A percentile compares a stretch with the other conserved stretches of the same genome.
Evolutionary conservation across 2,797 vertebrate genomes (phyloP).

Genomic region (Clamator glandarius): DNA sequence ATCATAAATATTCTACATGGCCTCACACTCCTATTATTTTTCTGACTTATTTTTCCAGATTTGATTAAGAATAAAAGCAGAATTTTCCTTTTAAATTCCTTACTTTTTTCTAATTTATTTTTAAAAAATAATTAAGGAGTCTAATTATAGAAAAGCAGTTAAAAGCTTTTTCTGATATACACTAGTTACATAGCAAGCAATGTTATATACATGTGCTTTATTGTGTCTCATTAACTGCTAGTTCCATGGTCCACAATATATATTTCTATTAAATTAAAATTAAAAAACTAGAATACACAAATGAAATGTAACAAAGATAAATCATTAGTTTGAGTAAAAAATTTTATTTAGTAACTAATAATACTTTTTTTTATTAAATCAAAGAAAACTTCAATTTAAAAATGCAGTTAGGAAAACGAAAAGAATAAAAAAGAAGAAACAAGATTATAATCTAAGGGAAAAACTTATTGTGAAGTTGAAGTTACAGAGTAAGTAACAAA

Average conservation of each 20-base stretch:
- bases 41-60: not conserved
- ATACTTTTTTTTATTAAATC: not conserved
- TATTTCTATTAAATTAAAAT: not conserved
- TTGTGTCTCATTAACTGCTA: not conserved
- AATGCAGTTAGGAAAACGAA: fast-evolving
- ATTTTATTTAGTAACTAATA: not conserved
- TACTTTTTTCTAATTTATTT: not conserved
- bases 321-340: not conserved
- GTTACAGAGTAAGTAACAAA: not conserved
- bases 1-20: not conserved
- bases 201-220: not conserved
- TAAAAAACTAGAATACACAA: not conserved
- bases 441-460: not conserved
- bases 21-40: not conserved
- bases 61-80: not conserved
- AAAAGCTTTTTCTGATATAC: not conserved
- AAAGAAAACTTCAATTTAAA: not conserved
- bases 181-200: not conserved
- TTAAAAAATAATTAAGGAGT: not conserved
- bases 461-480: not conserved
- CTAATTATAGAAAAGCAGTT: not conserved
- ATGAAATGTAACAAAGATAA: not conserved
- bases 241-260: not conserved
- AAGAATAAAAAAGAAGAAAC: not conserved
- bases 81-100: not conserved